Evolutionary conservation across 2,113 vertebrate genomes (phyloP), one percentile per base, ranked within the genome.

Genomic region (Tychaedon coryphoeus): DNA sequence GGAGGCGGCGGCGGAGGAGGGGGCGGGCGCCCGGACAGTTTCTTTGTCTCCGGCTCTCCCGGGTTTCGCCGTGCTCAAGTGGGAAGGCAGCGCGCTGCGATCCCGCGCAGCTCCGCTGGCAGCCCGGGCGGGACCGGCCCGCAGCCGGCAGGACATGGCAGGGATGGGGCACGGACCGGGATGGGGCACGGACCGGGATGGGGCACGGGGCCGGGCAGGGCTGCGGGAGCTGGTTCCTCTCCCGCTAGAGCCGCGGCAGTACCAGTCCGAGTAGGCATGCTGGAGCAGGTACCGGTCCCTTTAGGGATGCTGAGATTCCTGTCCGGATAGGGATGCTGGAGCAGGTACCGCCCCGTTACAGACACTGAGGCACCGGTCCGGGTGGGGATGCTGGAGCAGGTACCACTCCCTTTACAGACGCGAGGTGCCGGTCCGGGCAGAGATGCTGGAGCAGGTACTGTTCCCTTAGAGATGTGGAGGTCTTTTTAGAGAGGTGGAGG

Each of bases 31-130:
- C 94, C 93, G 97, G 97, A 94, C 83, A 98, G 97, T 98, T 98
- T 98, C 98, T 98, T 98, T 98, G 98, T 98, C 96, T 97, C 94
- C 87, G 57, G 71, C 85, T 90, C 90, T 77, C 94, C 91, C 88
- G 90, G 82, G 89, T 97, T 96, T 96, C 75, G 96, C 96, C 85
- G 93, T 82, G 93, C 92, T 50, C 95, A 95, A 97, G 97, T 96
- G 97, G 95, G 93, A 93, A 97, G 87, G 95, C 95, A 96, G 95
- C 86, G 94, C 94, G 72, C 60, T 89, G 89, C 81, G 87, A 95
- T 93, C 88, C 94, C 86, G 43, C 74, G 58, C 54, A 17, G 74
- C 65, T 25, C 54, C 20, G 38, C 19, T 2, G 43, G 34, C 76
- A 62, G 75, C 90, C 56, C 83, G 48, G 78, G 75, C 43, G 48